Evolutionary conservation across 1,140 invertebrate genomes (phyloP).

Genomic region (Liolophura sinensis): DNA sequence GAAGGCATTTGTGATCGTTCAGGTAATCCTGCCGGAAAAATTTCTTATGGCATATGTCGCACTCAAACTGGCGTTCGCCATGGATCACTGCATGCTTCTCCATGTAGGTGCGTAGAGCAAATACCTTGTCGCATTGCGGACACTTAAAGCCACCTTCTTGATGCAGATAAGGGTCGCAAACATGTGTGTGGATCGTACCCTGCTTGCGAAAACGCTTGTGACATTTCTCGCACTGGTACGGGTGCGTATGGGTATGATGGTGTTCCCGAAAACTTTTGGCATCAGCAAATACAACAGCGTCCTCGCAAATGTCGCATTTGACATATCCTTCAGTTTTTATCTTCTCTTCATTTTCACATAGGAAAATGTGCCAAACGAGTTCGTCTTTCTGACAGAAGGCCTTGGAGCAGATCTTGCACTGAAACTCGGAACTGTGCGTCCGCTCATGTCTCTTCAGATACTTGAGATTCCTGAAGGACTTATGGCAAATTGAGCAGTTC

Average conservation of each 20-base stretch:
- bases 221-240: conserved; percentile 55
- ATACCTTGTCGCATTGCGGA: conserved; percentile 31
- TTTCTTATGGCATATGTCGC: conserved; percentile 37
- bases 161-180: conserved; percentile 27
- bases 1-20: conserved; percentile 36
- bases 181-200: conserved; percentile 44
- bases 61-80: conserved; percentile 30
- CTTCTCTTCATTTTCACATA: conserved; percentile 26
- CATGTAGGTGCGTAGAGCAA: conserved; percentile 31
- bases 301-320: conserved; percentile 38
- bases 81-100: conserved; percentile 35
- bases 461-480: conserved; percentile 41
- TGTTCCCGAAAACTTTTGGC: conserved; percentile 49
- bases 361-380: conserved; percentile 35
- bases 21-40: conserved; percentile 33
- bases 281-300: conserved; percentile 29
- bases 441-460: conserved; percentile 43
- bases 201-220: conserved; percentile 49
- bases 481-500: conserved; percentile 41
- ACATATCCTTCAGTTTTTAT: conserved; percentile 33
- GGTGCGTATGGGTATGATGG: conserved; percentile 55
- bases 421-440: conserved; percentile 33
- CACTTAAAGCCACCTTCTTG: background rate
- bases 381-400: conserved; percentile 32
- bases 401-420: conserved; percentile 33